These are phyloP conservation scores for Strigamia transsilvanica DNA, from an alignment of 2,888 invertebrate species.

Conservation along the genomic window DNA sequence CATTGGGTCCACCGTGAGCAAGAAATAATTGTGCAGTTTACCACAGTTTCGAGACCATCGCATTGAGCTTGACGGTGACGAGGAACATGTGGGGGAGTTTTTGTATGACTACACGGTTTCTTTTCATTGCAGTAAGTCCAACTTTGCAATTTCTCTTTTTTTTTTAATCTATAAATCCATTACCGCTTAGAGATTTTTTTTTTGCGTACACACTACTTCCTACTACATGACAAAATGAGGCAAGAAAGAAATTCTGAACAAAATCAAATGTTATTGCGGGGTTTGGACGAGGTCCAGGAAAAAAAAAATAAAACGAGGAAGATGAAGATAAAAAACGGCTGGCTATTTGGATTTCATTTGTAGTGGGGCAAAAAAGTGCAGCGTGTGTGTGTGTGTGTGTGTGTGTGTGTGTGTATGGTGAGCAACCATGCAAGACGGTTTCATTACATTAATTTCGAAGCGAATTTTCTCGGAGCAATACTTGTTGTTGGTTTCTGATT, in stretches of 20 bases:
- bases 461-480: background rate
- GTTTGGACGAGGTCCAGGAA: slow-evolving; percentile 29
- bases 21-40: background rate
- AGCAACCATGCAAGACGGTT: background rate
- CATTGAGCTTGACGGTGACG: background rate
- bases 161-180: background rate
- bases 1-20: background rate
- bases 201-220: background rate
- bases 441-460: slow-evolving; percentile 6
- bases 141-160: background rate
- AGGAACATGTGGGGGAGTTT: background rate
- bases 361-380: background rate
- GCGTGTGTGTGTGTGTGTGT: background rate
- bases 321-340: background rate
- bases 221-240: background rate
- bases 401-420: background rate
- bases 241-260: background rate
- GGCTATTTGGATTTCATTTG: background rate
- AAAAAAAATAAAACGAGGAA: background rate
- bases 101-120: background rate
- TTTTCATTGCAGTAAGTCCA: background rate
- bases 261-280: background rate
- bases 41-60: background rate
- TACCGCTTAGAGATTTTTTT: background rate
- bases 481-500: background rate